Base-by-base conservation (phyloP, 2,888 invertebrate genomes). In the Amphipoea lucens region DNA sequence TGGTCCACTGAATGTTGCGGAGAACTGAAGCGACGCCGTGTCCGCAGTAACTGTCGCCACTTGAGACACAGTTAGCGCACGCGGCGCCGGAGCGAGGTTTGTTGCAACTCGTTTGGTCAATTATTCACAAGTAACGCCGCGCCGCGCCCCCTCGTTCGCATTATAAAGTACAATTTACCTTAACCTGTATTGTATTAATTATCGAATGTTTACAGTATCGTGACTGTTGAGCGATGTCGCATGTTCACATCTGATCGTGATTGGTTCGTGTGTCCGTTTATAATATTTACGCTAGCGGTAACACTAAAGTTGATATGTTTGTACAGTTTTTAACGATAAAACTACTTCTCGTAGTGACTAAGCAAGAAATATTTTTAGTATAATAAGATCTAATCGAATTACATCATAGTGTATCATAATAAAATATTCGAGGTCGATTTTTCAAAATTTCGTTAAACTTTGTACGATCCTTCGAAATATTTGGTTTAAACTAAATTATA, bases 341-440 rank as follows among this genome's bases (percentile, higher is more conserved):
- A 92, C 90, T 92, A 96, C 95, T 95, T 96, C 95, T 96, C 94
- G 95, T 96, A 96, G 97, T 90, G 89, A 93, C 90, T 96, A 96
- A 96, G 96, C 96, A 94, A 96, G 93, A 96, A 95, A 96, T 96
- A 96, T 96, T 96, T 94, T 96, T 96, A 96, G 96, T 94, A 95
- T 95, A 92, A 91, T 96, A 96, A 96, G 96, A 95, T 96, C 96
- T 96, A 96, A 96, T 96, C 96, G 97, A 97, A 97, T 96, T 96
- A 96, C 95, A 95, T 95, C 93, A 94, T 96, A 96, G 95, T 96
- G 96, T 95, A 95, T 92, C 92, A 95, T 96, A 94, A 91, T 93
- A 93, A 95, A 95, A 92, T 95, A 94, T 93, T 95, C 94, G 93
- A 94, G 92, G 92, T 84, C 81, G 87, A 80, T 78, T 93, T 94